Conservation (phyloP, 2,113 vertebrate genomes). For the Sciurus niger region DNA sequence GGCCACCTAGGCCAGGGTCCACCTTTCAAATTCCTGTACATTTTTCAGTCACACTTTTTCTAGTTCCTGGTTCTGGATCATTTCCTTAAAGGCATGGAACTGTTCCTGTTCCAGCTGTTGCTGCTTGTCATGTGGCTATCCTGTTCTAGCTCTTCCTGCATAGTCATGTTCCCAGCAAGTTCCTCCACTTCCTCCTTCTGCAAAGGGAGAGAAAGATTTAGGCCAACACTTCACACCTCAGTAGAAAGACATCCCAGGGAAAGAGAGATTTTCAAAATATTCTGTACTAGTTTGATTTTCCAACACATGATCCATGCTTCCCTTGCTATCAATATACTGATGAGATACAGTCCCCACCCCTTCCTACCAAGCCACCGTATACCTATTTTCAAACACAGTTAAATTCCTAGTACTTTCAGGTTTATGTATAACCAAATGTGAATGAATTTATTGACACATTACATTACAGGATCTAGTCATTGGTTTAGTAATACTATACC, state of each 20-base stretch:
- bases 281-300: neutral
- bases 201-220: neutral
- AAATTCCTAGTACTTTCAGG: neutral
- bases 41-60: conserved; percentile 96
- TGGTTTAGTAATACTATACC: conserved; percentile 1
- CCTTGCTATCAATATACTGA: neutral
- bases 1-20: conserved; percentile 82
- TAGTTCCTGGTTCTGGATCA: conserved; percentile 96
- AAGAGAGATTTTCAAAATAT: neutral
- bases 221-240: fast-evolving
- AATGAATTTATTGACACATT: neutral
- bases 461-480: conserved; percentile 17
- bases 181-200: conserved; percentile 91
- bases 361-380: neutral
- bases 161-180: conserved; percentile 85
- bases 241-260: neutral
- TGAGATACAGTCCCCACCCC: neutral
- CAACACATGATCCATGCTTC: neutral
- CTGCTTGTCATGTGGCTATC: conserved; percentile 93
- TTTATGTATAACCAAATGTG: too few relatives aligned
- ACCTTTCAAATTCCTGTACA: conserved; percentile 92
- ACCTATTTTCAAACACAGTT: neutral
- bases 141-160: conserved; percentile 93
- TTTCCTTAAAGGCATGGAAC: conserved; percentile 94
- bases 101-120: conserved; percentile 91